These are phyloP conservation scores for Mobula birostris DNA, from an alignment of 2,113 vertebrate species.

Conservation along the genomic window DNA sequence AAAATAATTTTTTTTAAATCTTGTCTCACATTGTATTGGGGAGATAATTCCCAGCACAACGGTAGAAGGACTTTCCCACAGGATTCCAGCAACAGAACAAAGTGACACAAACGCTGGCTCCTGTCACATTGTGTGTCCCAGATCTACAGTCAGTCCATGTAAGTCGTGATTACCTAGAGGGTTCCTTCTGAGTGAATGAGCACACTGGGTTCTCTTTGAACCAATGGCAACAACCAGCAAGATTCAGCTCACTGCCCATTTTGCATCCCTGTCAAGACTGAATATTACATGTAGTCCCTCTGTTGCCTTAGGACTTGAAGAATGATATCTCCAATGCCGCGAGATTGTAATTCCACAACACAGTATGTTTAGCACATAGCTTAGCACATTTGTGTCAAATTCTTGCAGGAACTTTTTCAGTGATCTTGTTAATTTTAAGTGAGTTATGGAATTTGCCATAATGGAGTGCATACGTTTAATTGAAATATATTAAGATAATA, in stretches of 20 bases:
- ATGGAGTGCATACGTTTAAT: not conserved
- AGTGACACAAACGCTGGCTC: too few relatives aligned
- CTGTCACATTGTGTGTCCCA: too few relatives aligned
- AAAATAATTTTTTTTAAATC: too few relatives aligned
- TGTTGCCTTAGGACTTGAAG: not conserved
- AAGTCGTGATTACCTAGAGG: too few relatives aligned
- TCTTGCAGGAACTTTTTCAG: not conserved
- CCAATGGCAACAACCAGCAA: too few relatives aligned
- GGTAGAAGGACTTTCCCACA: too few relatives aligned
- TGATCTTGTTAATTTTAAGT: conserved; percentile 22
- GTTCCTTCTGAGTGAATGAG: too few relatives aligned
- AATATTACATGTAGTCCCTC: not conserved
- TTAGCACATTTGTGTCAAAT: not conserved
- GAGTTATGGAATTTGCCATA: not conserved
- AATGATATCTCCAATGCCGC: not conserved
- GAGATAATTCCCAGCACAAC: too few relatives aligned
- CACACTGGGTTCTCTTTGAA: too few relatives aligned
- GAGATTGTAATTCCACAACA: not conserved
- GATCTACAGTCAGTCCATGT: too few relatives aligned
- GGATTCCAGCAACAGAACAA: too few relatives aligned
- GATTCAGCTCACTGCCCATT: not conserved
- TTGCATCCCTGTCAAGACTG: not conserved
- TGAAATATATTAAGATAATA: not conserved
- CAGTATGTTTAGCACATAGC: not conserved
- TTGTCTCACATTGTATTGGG: too few relatives aligned